phyloP scores from a whole-genome alignment of 2,888 invertebrate species.

The Alsophila aescularia region DNA sequence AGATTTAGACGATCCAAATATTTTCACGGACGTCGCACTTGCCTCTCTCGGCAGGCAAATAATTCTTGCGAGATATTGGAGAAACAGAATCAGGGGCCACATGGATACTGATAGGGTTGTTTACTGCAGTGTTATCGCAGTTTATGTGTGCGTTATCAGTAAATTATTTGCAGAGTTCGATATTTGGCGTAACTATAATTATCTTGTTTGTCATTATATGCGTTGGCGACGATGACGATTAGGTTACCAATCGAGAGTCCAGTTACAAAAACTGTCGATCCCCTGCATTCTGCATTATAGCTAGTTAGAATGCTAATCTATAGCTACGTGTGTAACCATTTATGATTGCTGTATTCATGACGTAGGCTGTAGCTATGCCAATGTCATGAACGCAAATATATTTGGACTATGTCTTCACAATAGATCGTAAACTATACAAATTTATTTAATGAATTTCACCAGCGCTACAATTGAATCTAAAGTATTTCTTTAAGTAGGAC shows the following conservation, averaged over 20 bases:
- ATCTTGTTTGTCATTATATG: slow-evolving; percentile 48
- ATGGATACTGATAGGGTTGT: slow-evolving; percentile 12
- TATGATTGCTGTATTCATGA: slow-evolving; percentile 39
- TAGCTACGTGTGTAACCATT: slow-evolving; percentile 19
- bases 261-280: slow-evolving; percentile 53
- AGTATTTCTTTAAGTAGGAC: no score
- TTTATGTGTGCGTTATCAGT: slow-evolving; percentile 36
- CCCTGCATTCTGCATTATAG: slow-evolving; percentile 37
- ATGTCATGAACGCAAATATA: slow-evolving; percentile 40
- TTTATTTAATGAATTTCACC: no score
- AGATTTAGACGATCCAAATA: slow-evolving; percentile 78
- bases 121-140: slow-evolving; percentile 31
- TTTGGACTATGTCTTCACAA: slow-evolving; percentile 4
- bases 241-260: slow-evolving; percentile 52
- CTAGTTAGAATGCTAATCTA: slow-evolving; percentile 32
- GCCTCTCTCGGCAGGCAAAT: slow-evolving; percentile 51
- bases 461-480: no score
- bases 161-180: slow-evolving; percentile 39
- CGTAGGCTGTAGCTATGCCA: slow-evolving; percentile 39
- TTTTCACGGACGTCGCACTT: slow-evolving; percentile 77
- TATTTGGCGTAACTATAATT: slow-evolving; percentile 46
- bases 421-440: no score
- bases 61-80: slow-evolving; percentile 34
- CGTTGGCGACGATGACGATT: slow-evolving; percentile 50
- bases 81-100: slow-evolving; percentile 8